Evolutionary conservation across 2,797 vertebrate genomes (phyloP).

Genomic region (Amblyopsis hoosieri): DNA sequence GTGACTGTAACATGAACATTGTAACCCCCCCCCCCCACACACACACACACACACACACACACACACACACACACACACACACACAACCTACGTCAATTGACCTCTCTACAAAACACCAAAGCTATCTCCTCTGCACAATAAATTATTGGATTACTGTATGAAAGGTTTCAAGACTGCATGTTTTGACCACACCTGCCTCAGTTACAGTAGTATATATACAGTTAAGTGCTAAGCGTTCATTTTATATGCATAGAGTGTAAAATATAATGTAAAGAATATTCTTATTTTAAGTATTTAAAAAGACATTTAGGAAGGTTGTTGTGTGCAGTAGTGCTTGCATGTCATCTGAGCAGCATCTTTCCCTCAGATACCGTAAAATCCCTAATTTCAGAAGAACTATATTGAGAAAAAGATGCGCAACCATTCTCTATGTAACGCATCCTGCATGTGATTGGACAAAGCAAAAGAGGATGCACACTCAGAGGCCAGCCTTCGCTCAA

Average conservation of each 20-base stretch:
- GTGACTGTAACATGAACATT: conserved; percentile 48
- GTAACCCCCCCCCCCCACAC: conserved; percentile 15
- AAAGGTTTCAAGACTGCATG: conserved; percentile 87
- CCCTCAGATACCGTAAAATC: too few species aligned
- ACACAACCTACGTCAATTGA: background rate
- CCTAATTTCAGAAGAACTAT: too few species aligned
- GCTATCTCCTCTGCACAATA: conserved; percentile 79
- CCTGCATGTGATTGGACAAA: too few species aligned
- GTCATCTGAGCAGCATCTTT: too few species aligned
- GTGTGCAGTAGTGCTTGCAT: too few species aligned
- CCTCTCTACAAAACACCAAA: conserved; percentile 48
- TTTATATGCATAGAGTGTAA: conserved; percentile 1
- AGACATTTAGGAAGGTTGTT: too few species aligned
- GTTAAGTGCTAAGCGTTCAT: background rate
- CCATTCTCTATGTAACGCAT: too few species aligned
- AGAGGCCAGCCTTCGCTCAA: too few species aligned
- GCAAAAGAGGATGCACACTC: too few species aligned
- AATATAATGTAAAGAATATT: background rate
- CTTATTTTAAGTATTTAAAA: background rate
- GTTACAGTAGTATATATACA: conserved; percentile 32
- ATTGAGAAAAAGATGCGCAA: too few species aligned
- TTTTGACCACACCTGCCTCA: conserved; percentile 67
- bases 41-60: conserved; percentile 17
- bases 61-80: conserved; percentile 28
- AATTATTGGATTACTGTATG: conserved; percentile 87